These are phyloP conservation scores for Drosophila sp. DNA, from an alignment of 1,140 invertebrate species.

Conservation along the genomic window DNA sequence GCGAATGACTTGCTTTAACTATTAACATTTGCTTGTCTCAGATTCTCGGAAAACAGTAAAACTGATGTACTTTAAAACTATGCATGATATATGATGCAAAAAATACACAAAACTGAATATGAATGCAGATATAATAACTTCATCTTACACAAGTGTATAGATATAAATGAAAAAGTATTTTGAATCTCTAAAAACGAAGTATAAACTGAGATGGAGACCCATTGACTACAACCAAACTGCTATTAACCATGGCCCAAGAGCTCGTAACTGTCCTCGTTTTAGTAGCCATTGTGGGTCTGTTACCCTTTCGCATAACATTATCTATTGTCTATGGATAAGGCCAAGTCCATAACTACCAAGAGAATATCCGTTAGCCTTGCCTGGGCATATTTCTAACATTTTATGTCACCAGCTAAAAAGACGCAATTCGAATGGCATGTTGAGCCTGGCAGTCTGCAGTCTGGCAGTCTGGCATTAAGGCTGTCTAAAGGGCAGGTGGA, in stretches of 20 bases:
- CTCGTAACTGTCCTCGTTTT: constrained; percentile 72
- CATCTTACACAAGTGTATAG: not conserved
- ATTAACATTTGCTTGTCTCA: not conserved
- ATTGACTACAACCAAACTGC: constrained; percentile 48
- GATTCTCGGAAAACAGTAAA: not conserved
- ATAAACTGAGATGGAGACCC: constrained; percentile 47
- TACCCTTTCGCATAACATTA: constrained; percentile 72
- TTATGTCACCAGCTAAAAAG: constrained; percentile 62
- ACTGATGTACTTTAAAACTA: not conserved
- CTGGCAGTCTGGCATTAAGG: no score
- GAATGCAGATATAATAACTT: constrained; percentile 1
- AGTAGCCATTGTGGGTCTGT: constrained; percentile 65
- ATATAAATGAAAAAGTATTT: constrained; percentile 11
- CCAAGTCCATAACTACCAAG: constrained; percentile 57
- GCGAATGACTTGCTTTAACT: not conserved
- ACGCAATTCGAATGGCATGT: constrained; percentile 22
- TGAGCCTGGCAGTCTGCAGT: not conserved
- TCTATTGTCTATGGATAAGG: constrained; percentile 44
- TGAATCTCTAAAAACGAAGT: constrained; percentile 60
- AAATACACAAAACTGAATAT: not conserved
- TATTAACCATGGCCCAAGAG: constrained; percentile 48
- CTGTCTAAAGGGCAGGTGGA: constrained; percentile 12
- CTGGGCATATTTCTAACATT: constrained; percentile 63
- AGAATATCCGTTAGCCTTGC: constrained; percentile 12
- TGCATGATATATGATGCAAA: not conserved